phyloP scores from a whole-genome alignment of 1,140 invertebrate genomes.

The Drosophila truncata region DNA sequence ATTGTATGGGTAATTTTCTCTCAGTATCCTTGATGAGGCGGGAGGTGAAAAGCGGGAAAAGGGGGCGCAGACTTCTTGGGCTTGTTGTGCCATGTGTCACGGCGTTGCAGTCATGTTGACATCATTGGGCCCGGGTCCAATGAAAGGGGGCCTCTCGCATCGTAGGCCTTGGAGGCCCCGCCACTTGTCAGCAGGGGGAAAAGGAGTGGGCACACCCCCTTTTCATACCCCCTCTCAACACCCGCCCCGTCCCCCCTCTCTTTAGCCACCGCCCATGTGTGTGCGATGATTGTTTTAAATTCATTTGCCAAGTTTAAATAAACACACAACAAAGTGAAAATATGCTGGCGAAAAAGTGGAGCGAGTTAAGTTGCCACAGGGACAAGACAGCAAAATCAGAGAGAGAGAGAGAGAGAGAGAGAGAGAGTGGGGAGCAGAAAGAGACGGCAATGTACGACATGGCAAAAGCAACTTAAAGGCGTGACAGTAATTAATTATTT shows the following conservation, averaged over 20 bases:
- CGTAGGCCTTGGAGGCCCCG: slow-evolving; percentile 38
- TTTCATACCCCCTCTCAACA: slow-evolving; percentile 1
- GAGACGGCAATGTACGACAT: neutral
- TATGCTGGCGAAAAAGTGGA: slow-evolving; percentile 76
- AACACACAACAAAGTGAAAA: slow-evolving; percentile 80
- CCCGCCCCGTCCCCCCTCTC: neutral
- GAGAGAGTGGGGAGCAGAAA: neutral
- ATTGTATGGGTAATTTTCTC: neutral
- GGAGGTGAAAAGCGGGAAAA: slow-evolving; percentile 19
- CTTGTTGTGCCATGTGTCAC: slow-evolving; percentile 83
- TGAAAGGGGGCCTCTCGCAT: slow-evolving; percentile 15
- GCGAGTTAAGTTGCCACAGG: slow-evolving; percentile 75
- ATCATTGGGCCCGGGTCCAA: slow-evolving; percentile 61
- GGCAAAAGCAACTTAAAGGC: slow-evolving; percentile 81
- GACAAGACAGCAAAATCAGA: slow-evolving; percentile 32
- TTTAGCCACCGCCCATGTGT: slow-evolving; percentile 33
- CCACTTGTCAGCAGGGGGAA: slow-evolving; percentile 65
- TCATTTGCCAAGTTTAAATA: slow-evolving; percentile 84
- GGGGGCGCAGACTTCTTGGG: slow-evolving; percentile 67
- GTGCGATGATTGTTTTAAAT: slow-evolving; percentile 82
- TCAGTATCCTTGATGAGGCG: neutral
- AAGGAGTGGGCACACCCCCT: neutral
- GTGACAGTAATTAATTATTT: slow-evolving; percentile 85
- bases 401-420: neutral
- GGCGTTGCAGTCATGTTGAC: slow-evolving; percentile 81